Conservation (phyloP, 1,140 invertebrate genomes). For the Bombus fervidus region DNA sequence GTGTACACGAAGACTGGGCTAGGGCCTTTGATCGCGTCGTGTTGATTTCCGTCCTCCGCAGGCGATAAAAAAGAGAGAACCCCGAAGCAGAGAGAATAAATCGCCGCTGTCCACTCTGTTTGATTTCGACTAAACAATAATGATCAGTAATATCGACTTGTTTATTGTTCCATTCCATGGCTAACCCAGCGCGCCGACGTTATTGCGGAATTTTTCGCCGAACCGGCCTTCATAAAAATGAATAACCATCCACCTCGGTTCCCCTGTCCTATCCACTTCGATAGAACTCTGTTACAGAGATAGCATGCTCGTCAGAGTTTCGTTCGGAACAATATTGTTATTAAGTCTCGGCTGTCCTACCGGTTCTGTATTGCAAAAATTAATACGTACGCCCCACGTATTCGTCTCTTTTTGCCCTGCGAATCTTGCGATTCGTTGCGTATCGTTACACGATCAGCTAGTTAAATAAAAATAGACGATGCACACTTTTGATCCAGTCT, state of each 20-base stretch:
- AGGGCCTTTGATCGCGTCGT: constrained; percentile 52
- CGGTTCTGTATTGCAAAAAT: not conserved
- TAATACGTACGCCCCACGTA: not conserved
- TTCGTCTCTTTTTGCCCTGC: not conserved
- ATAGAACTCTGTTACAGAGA: constrained; percentile 15
- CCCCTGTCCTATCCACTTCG: constrained; percentile 6
- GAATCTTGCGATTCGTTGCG: not conserved
- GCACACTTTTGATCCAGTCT: not conserved
- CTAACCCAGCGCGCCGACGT: not conserved
- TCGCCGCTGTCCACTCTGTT: constrained; percentile 38
- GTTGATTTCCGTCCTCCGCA: constrained; percentile 38
- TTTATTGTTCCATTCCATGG: constrained; percentile 48
- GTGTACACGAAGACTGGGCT: constrained; percentile 26
- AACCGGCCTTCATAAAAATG: constrained; percentile 48
- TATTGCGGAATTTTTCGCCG: constrained; percentile 50
- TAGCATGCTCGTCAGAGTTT: not conserved
- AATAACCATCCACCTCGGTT: constrained; percentile 37
- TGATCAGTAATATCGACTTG: constrained; percentile 56
- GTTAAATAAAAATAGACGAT: constrained; percentile 1
- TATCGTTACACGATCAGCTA: not conserved
- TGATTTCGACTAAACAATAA: constrained; percentile 57
- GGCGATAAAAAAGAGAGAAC: not conserved
- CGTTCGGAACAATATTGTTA: constrained; percentile 32
- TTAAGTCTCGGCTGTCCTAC: not conserved
- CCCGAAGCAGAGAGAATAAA: constrained; percentile 29